Conservation (phyloP, 2,888 invertebrate genomes). For the Xanthia togata region DNA sequence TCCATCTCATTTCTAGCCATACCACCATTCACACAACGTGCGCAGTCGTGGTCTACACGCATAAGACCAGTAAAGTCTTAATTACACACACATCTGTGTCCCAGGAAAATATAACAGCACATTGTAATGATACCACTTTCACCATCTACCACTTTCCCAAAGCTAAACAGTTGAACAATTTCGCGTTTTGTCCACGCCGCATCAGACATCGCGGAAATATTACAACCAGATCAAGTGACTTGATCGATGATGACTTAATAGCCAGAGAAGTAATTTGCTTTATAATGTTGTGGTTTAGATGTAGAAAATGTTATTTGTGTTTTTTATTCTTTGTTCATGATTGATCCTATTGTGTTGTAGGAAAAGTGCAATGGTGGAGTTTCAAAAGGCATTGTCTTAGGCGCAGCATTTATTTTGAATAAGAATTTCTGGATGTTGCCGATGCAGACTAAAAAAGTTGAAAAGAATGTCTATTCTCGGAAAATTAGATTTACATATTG, state of each 20-base stretch:
- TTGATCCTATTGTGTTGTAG: not conserved
- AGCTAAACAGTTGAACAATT: constrained; percentile 44
- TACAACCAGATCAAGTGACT: constrained; percentile 40
- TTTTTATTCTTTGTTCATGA: constrained; percentile 9
- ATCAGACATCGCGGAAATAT: constrained; percentile 51
- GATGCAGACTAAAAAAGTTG: not conserved
- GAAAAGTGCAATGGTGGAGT: not conserved
- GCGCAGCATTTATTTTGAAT: too few species aligned
- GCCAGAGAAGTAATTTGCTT: constrained; percentile 25
- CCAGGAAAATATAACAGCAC: constrained; percentile 39
- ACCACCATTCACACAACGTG: not conserved
- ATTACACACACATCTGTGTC: constrained; percentile 28
- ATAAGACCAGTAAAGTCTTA: constrained; percentile 19
- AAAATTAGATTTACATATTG: not conserved
- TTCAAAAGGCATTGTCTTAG: not conserved
- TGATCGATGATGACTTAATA: constrained; percentile 26
- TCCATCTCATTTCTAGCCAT: not conserved
- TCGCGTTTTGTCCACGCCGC: constrained; percentile 57
- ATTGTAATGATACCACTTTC: constrained; percentile 54
- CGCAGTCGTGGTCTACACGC: too few species aligned
- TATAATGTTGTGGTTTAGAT: constrained; percentile 21
- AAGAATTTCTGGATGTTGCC: too few species aligned
- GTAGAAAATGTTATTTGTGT: constrained; percentile 23
- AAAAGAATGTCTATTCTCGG: not conserved
- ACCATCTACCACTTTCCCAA: constrained; percentile 59